Conservation (phyloP, 2,888 invertebrate species). For the Bruchidius siliquastri region DNA sequence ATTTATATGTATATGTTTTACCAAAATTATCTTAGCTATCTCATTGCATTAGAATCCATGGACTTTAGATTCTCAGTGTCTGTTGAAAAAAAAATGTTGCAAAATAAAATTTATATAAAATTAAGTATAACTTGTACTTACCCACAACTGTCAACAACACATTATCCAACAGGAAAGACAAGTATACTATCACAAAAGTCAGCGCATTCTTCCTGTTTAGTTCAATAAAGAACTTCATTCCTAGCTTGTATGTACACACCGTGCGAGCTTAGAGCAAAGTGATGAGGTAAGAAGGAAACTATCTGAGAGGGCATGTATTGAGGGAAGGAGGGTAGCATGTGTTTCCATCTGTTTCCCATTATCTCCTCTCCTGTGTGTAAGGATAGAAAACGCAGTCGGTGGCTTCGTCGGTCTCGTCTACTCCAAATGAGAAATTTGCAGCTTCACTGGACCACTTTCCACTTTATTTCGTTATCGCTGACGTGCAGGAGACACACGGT, state of each 20-base stretch:
- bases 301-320: background rate
- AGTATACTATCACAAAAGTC: conserved; percentile 60
- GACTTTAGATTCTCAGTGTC: too few species aligned
- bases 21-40: too few species aligned
- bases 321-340: conserved; percentile 5
- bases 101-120: too few species aligned
- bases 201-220: conserved; percentile 33
- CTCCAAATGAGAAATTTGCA: conserved; percentile 26
- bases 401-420: background rate
- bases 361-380: conserved; percentile 8
- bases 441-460: conserved; percentile 25
- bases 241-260: background rate
- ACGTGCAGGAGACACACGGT: background rate
- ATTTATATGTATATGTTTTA: too few species aligned
- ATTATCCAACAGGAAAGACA: conserved; percentile 79
- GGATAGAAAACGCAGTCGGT: conserved; percentile 24
- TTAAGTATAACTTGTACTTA: conserved; percentile 49
- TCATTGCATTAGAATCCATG: too few species aligned
- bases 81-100: too few species aligned
- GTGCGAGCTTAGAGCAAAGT: background rate
- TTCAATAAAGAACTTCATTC: conserved; percentile 10
- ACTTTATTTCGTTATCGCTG: conserved; percentile 28
- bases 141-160: conserved; percentile 84
- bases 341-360: conserved; percentile 10
- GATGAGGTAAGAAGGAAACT: background rate